Conservation (phyloP, 2,888 invertebrate species). For the Cataglyphis altisquamis region DNA sequence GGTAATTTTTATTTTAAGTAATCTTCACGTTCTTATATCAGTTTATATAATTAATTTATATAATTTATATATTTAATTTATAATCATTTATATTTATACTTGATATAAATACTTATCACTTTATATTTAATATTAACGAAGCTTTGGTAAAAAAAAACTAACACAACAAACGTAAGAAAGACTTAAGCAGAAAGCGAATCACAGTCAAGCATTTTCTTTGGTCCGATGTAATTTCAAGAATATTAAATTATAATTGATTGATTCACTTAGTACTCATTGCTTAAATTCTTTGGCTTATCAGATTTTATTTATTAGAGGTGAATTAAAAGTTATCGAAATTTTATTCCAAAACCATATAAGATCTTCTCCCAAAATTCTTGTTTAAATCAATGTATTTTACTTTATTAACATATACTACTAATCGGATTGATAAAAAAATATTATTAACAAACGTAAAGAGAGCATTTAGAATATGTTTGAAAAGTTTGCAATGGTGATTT, state of each 20-base stretch:
- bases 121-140: not conserved
- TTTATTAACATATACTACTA: constrained; percentile 4
- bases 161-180: not conserved
- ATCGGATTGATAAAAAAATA: not conserved
- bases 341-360: not conserved
- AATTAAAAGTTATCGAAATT: not conserved
- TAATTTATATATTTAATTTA: not conserved
- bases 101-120: not conserved
- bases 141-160: not conserved
- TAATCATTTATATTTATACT: not conserved
- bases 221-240: not conserved
- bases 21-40: not conserved
- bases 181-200: not conserved
- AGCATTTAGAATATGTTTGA: not conserved
- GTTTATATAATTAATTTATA: not conserved
- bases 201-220: not conserved
- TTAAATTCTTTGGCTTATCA: not conserved
- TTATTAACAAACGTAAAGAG: not conserved
- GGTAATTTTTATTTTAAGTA: constrained; percentile 64
- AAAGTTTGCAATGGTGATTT: not conserved
- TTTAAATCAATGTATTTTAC: not conserved
- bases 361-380: not conserved
- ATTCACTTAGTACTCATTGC: not conserved
- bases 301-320: not conserved
- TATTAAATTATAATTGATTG: not conserved